Evolutionary conservation across 2,888 invertebrate genomes (phyloP).

Genomic region (Acronicta leporina): DNA sequence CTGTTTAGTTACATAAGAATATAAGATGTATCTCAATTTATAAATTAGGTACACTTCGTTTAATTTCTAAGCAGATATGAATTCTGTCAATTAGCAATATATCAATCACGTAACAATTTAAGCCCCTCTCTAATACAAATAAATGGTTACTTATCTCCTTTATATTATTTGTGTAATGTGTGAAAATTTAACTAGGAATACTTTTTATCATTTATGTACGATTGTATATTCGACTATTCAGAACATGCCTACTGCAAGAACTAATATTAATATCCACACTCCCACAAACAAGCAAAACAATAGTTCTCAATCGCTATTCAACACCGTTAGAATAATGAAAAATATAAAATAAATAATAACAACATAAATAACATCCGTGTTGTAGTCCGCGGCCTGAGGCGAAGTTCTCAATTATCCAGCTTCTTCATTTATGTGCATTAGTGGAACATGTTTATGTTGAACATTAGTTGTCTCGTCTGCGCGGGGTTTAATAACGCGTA

Average conservation of each 20-base stretch:
- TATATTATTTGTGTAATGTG: neutral
- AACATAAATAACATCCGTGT: slow-evolving; percentile 47
- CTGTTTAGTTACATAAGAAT: slow-evolving; percentile 33
- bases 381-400: slow-evolving; percentile 51
- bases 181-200: slow-evolving; percentile 23
- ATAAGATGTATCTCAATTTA: slow-evolving; percentile 27
- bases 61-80: slow-evolving; percentile 35
- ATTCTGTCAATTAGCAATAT: slow-evolving; percentile 16
- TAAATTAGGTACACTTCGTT: slow-evolving; percentile 47
- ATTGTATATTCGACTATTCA: too few relatives aligned
- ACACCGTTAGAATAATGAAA: slow-evolving; percentile 58
- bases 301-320: slow-evolving; percentile 34
- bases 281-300: slow-evolving; percentile 30
- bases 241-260: slow-evolving; percentile 6
- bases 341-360: slow-evolving; percentile 55
- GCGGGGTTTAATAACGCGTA: slow-evolving; percentile 40
- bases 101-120: slow-evolving; percentile 2
- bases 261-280: slow-evolving; percentile 34
- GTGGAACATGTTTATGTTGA: slow-evolving; percentile 56
- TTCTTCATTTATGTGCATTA: slow-evolving; percentile 62
- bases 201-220: slow-evolving; percentile 10
- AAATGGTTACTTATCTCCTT: neutral
- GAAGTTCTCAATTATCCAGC: slow-evolving; percentile 58
- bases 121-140: neutral
- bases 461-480: slow-evolving; percentile 47